A percentile compares a stretch with the other conserved stretches of the same genome.
phyloP scores from a whole-genome alignment of 2,797 vertebrate genomes.

The Girardinus metallicus region DNA sequence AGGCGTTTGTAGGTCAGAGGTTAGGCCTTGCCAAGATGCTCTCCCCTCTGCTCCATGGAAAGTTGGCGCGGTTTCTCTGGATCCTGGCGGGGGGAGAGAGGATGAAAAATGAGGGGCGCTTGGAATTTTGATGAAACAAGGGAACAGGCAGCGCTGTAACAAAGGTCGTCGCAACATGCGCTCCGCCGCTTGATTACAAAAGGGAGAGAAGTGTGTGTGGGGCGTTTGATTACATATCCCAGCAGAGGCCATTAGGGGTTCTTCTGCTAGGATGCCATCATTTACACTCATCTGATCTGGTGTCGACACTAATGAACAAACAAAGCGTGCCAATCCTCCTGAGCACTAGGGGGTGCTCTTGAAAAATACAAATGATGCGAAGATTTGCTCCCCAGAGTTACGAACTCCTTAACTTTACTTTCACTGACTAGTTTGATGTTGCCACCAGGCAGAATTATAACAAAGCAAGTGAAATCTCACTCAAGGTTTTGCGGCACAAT shows the following conservation, averaged over 20 bases:
- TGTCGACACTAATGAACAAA: conserved; percentile 62
- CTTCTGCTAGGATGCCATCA: conserved; percentile 68
- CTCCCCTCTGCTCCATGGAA: conserved; percentile 67
- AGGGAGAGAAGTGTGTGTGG: conserved; percentile 68
- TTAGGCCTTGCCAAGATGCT: conserved; percentile 53
- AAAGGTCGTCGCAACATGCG: conserved; percentile 77
- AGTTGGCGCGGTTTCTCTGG: conserved; percentile 62
- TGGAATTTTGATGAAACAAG: conserved; percentile 81
- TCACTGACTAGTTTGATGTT: conserved; percentile 8
- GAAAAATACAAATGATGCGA: conserved; percentile 26
- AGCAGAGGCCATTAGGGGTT: conserved; percentile 75
- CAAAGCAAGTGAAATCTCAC: conserved; percentile 47
- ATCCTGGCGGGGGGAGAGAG: conserved; percentile 56
- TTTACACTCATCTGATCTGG: conserved; percentile 68
- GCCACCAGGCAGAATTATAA: conserved; percentile 26
- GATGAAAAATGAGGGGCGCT: conserved; percentile 76
- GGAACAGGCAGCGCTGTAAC: conserved; percentile 71
- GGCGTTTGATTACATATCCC: conserved; percentile 78
- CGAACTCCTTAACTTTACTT: conserved; percentile 20
- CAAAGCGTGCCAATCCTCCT: conserved; percentile 52
- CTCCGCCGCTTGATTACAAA: conserved; percentile 78
- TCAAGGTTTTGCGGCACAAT: conserved; percentile 71
- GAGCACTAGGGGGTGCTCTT: conserved; percentile 76
- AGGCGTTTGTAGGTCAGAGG: conserved; percentile 54
- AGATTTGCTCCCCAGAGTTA: conserved; percentile 34